Conservation (phyloP, 2,113 vertebrate species). For the Bufo gargarizans region DNA sequence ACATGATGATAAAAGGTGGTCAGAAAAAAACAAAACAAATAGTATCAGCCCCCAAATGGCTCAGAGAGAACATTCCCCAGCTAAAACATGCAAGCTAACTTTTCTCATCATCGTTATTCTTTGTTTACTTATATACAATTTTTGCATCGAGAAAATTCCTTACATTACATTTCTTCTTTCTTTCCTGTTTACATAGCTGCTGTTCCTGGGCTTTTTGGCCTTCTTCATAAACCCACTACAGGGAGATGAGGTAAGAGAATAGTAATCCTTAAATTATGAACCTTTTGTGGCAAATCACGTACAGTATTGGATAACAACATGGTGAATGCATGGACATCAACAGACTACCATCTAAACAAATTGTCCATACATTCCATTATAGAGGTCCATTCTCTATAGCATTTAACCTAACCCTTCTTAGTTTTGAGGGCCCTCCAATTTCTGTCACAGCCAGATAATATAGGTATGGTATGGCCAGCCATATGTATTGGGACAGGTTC, state of each 20-base stretch:
- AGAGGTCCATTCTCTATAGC: background rate
- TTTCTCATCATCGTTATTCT: background rate
- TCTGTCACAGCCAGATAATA: background rate
- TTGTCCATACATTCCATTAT: background rate
- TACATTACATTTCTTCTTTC: background rate
- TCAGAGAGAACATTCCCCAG: too few species aligned
- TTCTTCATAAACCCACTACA: conserved; percentile 9
- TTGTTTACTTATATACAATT: background rate
- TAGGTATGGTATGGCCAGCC: background rate
- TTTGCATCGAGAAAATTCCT: background rate
- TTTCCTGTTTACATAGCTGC: conserved; percentile 32
- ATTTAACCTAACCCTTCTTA: background rate
- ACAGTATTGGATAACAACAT: background rate
- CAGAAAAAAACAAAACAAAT: too few species aligned
- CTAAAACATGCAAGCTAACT: background rate
- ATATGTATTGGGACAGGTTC: background rate
- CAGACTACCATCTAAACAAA: background rate
- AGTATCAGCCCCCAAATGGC: too few species aligned
- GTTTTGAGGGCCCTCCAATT: background rate
- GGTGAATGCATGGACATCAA: background rate
- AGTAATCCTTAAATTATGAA: background rate
- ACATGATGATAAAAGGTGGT: too few species aligned
- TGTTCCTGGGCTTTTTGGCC: conserved; percentile 42
- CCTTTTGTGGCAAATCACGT: background rate
- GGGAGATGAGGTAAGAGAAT: conserved; percentile 57